These are phyloP conservation scores for Gnatocerus cornutus DNA, from an alignment of 2,888 invertebrate species.

Conservation along the genomic window DNA sequence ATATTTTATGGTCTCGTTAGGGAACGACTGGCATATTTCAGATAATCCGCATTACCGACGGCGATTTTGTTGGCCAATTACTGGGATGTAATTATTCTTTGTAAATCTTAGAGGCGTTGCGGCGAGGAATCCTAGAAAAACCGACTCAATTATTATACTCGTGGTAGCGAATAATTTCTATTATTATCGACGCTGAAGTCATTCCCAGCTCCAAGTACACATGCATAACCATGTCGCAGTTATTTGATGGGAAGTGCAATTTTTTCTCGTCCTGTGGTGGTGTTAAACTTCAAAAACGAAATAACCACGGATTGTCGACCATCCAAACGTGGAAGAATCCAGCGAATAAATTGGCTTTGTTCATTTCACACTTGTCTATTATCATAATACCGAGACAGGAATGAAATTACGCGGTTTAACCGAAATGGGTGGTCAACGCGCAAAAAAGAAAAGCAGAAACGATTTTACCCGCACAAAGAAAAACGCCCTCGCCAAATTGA, in stretches of 20 bases:
- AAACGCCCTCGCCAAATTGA: slow-evolving; percentile 21
- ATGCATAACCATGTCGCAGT: neutral
- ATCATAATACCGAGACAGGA: slow-evolving; percentile 44
- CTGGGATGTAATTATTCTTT: slow-evolving; percentile 51
- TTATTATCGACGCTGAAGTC: neutral
- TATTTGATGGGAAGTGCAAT: neutral
- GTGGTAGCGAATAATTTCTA: too few relatives aligned
- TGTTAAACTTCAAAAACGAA: slow-evolving; percentile 38
- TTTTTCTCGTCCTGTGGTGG: slow-evolving; percentile 24
- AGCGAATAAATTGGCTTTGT: slow-evolving; percentile 42
- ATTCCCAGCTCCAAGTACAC: neutral
- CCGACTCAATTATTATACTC: neutral
- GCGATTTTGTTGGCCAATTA: slow-evolving; percentile 53
- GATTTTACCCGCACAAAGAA: slow-evolving; percentile 11
- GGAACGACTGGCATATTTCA: slow-evolving; percentile 57
- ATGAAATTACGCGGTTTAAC: slow-evolving; percentile 40
- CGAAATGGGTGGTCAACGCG: slow-evolving; percentile 38
- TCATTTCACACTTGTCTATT: slow-evolving; percentile 51
- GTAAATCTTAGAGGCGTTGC: neutral
- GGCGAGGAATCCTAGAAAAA: neutral
- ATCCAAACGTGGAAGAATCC: slow-evolving; percentile 44
- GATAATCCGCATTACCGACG: slow-evolving; percentile 55
- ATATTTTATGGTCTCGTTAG: slow-evolving; percentile 58
- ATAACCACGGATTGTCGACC: slow-evolving; percentile 39
- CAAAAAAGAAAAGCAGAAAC: slow-evolving; percentile 14